Base-by-base conservation (phyloP, 2,888 invertebrate species). In the Acanthosoma haemorrhoidale region DNA sequence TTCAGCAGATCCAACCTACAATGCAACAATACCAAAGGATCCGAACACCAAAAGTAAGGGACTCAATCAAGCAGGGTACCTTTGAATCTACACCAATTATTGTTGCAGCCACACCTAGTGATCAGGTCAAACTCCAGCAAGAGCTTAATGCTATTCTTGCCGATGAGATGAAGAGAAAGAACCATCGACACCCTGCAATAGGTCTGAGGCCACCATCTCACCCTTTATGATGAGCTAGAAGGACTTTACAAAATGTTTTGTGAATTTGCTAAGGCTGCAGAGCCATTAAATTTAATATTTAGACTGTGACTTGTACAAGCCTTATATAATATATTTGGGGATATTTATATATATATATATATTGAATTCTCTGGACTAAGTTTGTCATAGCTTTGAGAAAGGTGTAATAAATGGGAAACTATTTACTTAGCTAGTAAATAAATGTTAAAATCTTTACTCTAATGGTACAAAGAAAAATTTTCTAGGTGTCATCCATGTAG, bases 111-210 rank as follows among this genome's bases (percentile, higher is more conserved):
- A 18, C 63, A 9, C 34, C 51, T 13, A 64, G 25, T 29, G 38
- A 68, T 15, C 68, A 60, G n/a, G 41, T 34, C 15, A 58, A 69
- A 11, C 69, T 71, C 11, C 68, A 71, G 32, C 68, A 68, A 15
- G 60, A 72, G 32, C 68, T 73, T 13, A 73, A 73, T 59, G 43
- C 70, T 32, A 72, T 73, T 51, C 69, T 73, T 8, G 73, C 73
- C 18, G 70, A 73, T 41, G 73, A 73, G 36, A 70, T 73, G 69
- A 68, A 66, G 25, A 60, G 70, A 51, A 73, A 73, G 58, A 73
- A 73, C 38, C 73, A 70, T 3, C 64, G 72, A 25, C 64, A 29
- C 16, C 38, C 70, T 9, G 66, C 72, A 4, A 18, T 73, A 8
- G 72, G 72, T 29, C 67, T 73, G 4, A 58, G 72, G 29, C 71